Conservation (phyloP, 1,140 invertebrate genomes). For the Xylocopa sonorina region DNA sequence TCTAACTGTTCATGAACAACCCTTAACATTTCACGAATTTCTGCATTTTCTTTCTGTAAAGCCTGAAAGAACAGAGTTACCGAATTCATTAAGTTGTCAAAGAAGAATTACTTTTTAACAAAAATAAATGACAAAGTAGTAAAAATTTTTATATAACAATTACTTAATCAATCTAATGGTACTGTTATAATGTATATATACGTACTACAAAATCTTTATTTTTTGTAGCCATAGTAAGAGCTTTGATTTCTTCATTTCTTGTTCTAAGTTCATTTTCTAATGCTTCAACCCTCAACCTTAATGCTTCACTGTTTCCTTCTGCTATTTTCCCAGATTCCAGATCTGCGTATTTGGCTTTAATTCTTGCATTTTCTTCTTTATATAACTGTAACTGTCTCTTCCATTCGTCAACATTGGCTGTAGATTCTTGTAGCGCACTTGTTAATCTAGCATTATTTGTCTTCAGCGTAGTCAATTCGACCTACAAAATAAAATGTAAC, state of each 20-base stretch:
- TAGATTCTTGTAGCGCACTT: constrained; percentile 97
- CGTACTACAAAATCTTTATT: constrained; percentile 81
- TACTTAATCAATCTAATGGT: background rate
- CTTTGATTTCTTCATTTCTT: constrained; percentile 90
- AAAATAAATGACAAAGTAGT: background rate
- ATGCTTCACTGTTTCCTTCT: constrained; percentile 82
- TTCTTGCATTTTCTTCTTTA: constrained; percentile 96
- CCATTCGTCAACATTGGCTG: constrained; percentile 99
- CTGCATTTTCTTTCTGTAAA: constrained; percentile 88
- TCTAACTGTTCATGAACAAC: constrained; percentile 92
- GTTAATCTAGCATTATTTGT: constrained; percentile 97
- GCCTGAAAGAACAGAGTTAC: constrained; percentile 77
- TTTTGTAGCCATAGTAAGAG: constrained; percentile 79
- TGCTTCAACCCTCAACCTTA: constrained; percentile 89
- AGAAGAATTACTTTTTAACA: background rate
- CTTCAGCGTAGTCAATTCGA: constrained; percentile 97
- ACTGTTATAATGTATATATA: constrained; percentile 45
- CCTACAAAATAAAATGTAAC: constrained; percentile 71
- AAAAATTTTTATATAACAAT: background rate
- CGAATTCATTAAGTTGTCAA: constrained; percentile 40
- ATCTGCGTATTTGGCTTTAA: constrained; percentile 90
- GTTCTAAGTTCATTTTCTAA: constrained; percentile 89
- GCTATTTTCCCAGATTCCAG: constrained; percentile 86
- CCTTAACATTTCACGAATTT: constrained; percentile 87
- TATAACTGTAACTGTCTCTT: constrained; percentile 97